Evolutionary conservation across 2,888 invertebrate species (phyloP).

Genomic region (Eristalis intricaria): DNA sequence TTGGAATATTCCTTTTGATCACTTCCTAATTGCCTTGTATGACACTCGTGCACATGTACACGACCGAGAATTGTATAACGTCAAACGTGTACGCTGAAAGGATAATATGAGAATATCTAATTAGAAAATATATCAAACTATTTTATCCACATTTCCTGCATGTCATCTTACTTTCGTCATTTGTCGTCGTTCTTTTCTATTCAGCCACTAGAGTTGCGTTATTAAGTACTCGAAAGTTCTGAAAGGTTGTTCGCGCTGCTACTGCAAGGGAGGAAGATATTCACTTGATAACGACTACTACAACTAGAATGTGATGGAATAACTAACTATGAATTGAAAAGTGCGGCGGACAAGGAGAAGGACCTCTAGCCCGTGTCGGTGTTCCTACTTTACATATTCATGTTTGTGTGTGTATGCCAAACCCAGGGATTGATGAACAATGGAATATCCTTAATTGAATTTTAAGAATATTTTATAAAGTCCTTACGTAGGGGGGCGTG

Average conservation of each 20-base stretch:
- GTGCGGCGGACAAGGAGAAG: slow-evolving; percentile 50
- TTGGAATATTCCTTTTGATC: slow-evolving; percentile 53
- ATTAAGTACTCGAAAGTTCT: slow-evolving; percentile 59
- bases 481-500: slow-evolving; percentile 27
- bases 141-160: slow-evolving; percentile 37
- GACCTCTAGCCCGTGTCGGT: slow-evolving; percentile 14
- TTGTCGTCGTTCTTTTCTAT: not conserved
- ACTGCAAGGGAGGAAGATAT: slow-evolving; percentile 23
- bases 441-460: slow-evolving; percentile 71
- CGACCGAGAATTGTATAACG: slow-evolving; percentile 53
- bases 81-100: slow-evolving; percentile 23
- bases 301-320: slow-evolving; percentile 21
- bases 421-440: slow-evolving; percentile 71
- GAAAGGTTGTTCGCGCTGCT: slow-evolving; percentile 41
- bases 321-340: slow-evolving; percentile 60
- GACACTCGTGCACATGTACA: slow-evolving; percentile 6
- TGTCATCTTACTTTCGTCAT: not conserved
- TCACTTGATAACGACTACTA: slow-evolving; percentile 39
- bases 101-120: slow-evolving; percentile 69
- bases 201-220: slow-evolving; percentile 27
- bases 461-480: slow-evolving; percentile 71
- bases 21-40: slow-evolving; percentile 23
- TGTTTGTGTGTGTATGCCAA: slow-evolving; percentile 28
- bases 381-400: not conserved
- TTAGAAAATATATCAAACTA: slow-evolving; percentile 63